Evolutionary conservation across 2,797 vertebrate genomes (phyloP).

Genomic region (Apodemus agrarius): DNA sequence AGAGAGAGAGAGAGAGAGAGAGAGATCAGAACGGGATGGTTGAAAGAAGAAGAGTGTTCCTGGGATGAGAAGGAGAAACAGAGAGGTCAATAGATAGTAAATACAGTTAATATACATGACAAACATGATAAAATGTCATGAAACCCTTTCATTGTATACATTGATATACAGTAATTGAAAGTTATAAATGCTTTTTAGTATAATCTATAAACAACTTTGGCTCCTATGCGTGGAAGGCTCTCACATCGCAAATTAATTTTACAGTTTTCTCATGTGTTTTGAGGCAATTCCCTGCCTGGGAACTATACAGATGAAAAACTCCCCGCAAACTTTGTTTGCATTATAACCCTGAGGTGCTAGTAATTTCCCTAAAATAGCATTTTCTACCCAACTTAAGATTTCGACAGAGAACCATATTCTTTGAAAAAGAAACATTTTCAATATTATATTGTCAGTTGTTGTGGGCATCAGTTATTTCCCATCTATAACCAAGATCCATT

Average conservation of each 20-base stretch:
- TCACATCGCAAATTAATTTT: conserved; percentile 28
- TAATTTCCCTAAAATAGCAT: conserved; percentile 52
- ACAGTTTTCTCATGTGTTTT: conserved; percentile 38
- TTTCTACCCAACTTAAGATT: conserved; percentile 37
- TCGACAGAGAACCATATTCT: background rate
- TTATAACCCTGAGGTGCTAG: conserved; percentile 14
- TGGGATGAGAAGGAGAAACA: background rate
- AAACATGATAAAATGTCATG: background rate
- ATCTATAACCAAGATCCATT: background rate
- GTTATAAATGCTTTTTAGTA: background rate
- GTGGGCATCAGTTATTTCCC: background rate
- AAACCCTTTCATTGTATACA: background rate
- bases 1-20: no score
- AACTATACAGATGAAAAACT: conserved; percentile 11
- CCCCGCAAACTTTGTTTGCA: conserved; percentile 44
- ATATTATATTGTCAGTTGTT: background rate
- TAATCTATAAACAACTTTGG: conserved; percentile 18
- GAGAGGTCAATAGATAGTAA: background rate
- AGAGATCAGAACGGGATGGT: background rate
- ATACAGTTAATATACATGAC: background rate
- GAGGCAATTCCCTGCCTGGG: background rate
- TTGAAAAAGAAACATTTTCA: background rate
- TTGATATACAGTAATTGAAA: background rate
- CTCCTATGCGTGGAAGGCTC: conserved; percentile 31
- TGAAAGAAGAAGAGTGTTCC: background rate